phyloP scores from a whole-genome alignment of 2,797 vertebrate genomes.

The Trachurus trachurus region DNA sequence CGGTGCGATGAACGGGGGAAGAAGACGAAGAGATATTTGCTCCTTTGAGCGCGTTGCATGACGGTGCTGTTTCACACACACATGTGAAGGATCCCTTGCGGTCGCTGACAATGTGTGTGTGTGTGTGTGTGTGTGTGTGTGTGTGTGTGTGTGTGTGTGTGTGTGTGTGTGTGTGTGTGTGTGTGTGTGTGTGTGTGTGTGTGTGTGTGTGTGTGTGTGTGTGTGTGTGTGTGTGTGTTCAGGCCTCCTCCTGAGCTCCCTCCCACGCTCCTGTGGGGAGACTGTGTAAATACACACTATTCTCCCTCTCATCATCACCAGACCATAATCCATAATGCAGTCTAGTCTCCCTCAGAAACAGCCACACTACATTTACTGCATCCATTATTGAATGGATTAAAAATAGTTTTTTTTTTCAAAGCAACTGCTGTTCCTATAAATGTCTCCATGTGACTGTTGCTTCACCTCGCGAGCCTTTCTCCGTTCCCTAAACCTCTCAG shows the following conservation, averaged over 20 bases:
- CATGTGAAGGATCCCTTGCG: constrained; percentile 62
- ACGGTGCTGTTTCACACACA: constrained; percentile 41
- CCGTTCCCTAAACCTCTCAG: constrained; percentile 40
- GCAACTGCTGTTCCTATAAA: constrained; percentile 43
- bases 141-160: constrained; percentile 57
- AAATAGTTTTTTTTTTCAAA: constrained; percentile 60
- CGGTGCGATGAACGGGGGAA: neutral
- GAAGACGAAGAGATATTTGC: constrained; percentile 22
- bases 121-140: constrained; percentile 57
- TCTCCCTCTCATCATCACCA: constrained; percentile 68
- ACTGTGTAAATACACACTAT: constrained; percentile 76
- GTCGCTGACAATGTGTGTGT: constrained; percentile 61
- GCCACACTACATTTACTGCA: constrained; percentile 66
- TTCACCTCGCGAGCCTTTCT: constrained; percentile 39
- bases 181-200: constrained; percentile 57
- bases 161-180: constrained; percentile 57
- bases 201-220: constrained; percentile 57
- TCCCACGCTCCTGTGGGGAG: constrained; percentile 72
- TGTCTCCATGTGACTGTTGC: constrained; percentile 36
- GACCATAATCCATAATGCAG: constrained; percentile 78
- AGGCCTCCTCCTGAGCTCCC: constrained; percentile 70
- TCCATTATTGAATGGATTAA: constrained; percentile 76
- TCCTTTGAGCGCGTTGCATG: constrained; percentile 40
- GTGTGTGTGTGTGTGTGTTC: constrained; percentile 52
- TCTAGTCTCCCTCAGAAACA: constrained; percentile 63